These are phyloP conservation scores for Cephalopholis sonnerati DNA, from an alignment of 2,113 vertebrate genomes.

Conservation along the genomic window DNA sequence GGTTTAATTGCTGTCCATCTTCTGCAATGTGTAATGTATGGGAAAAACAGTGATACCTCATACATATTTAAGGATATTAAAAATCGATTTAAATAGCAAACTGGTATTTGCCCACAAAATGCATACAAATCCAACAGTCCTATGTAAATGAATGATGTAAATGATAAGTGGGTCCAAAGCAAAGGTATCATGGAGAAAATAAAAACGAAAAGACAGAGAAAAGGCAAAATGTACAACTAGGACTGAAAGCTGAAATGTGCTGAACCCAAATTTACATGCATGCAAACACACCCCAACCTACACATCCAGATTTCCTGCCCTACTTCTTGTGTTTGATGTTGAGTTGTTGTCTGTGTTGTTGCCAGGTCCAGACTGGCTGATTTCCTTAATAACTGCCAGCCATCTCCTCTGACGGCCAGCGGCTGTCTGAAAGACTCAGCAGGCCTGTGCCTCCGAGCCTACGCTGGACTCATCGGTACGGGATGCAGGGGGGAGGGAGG, in stretches of 20 bases:
- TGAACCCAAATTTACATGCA: background rate
- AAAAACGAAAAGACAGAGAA: background rate
- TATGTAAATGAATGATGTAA: background rate
- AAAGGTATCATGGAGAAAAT: background rate
- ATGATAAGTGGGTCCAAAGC: background rate
- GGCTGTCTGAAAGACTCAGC: slow-evolving; percentile 88
- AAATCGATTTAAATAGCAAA: background rate
- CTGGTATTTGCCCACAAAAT: background rate
- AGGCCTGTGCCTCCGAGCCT: slow-evolving; percentile 90
- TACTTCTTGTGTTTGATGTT: slow-evolving; percentile 49
- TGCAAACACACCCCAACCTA: background rate
- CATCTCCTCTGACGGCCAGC: slow-evolving; percentile 73
- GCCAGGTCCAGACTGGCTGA: slow-evolving; percentile 92
- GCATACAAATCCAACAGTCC: background rate
- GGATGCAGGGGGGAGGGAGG: background rate
- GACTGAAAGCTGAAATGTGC: slow-evolving; percentile 8
- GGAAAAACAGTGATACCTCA: background rate
- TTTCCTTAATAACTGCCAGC: slow-evolving; percentile 93
- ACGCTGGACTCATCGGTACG: slow-evolving; percentile 93
- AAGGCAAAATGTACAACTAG: background rate
- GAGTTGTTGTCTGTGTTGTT: slow-evolving; percentile 60
- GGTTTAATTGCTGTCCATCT: background rate
- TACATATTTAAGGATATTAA: background rate
- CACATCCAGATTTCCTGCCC: slow-evolving; percentile 4
- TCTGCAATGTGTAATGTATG: background rate